A percentile compares a stretch with the other conserved stretches of the same genome.
phyloP scores from a whole-genome alignment of 2,113 vertebrate species.

The Onychorhynchus coronatus region DNA sequence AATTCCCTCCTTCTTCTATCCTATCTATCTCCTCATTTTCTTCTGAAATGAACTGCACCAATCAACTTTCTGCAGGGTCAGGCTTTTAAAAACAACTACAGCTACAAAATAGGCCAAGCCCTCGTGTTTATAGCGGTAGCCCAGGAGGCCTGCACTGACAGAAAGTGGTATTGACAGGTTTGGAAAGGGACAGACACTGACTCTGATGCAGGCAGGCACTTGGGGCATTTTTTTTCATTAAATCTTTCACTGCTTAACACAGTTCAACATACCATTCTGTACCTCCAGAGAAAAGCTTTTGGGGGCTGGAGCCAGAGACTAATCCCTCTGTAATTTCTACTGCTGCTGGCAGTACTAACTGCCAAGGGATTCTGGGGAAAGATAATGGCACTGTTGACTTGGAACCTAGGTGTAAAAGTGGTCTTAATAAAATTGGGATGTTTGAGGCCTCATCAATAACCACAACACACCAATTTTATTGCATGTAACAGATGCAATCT shows the following conservation, averaged over 20 bases:
- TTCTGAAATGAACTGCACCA: slow-evolving; percentile 51
- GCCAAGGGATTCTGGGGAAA: slow-evolving; percentile 63
- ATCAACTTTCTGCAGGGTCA: slow-evolving; percentile 3
- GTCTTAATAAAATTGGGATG: slow-evolving; percentile 71
- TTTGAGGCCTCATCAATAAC: slow-evolving; percentile 57
- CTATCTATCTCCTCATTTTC: slow-evolving; percentile 35
- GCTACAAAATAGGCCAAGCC: slow-evolving; percentile 26
- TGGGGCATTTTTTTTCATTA: slow-evolving; percentile 71
- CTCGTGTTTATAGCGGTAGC: slow-evolving; percentile 37
- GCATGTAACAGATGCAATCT: slow-evolving; percentile 44
- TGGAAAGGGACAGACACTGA: slow-evolving; percentile 15
- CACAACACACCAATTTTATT: slow-evolving; percentile 56
- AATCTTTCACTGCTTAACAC: slow-evolving; percentile 62
- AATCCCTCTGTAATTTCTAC: slow-evolving; percentile 73
- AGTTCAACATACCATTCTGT: slow-evolving; percentile 58
- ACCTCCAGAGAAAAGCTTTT: slow-evolving; percentile 53
- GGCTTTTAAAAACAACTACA: slow-evolving; percentile 67
- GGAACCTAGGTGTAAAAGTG: slow-evolving; percentile 66
- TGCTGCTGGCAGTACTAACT: slow-evolving; percentile 60
- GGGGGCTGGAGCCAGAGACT: slow-evolving; percentile 63
- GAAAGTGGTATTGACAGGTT: slow-evolving; percentile 63
- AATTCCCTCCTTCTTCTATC: slow-evolving; percentile 21
- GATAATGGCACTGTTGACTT: slow-evolving; percentile 65
- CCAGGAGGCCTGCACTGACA: not conserved
- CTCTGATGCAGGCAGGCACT: slow-evolving; percentile 43